Conservation (phyloP, 2,888 invertebrate genomes). For the Melipona bicolor region DNA sequence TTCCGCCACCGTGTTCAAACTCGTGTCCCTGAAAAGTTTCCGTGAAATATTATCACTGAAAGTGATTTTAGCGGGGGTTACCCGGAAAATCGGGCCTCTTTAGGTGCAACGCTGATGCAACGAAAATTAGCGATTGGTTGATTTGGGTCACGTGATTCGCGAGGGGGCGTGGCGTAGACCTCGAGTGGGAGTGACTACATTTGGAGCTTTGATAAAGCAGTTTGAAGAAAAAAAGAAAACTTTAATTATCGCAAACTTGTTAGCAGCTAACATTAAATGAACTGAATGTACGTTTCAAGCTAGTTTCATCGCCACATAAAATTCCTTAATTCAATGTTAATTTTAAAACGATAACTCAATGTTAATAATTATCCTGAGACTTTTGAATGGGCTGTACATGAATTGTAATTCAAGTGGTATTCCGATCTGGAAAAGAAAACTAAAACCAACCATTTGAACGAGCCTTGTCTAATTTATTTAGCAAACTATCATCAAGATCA, state of each 20-base stretch:
- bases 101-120: no score
- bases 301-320: background rate
- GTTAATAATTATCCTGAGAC: background rate
- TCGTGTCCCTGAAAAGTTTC: constrained; percentile 86
- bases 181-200: background rate
- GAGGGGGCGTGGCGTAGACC: no score
- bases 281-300: background rate
- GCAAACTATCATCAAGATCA: background rate
- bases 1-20: constrained; percentile 87
- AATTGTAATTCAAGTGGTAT: background rate
- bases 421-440: background rate
- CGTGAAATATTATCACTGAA: constrained; percentile 23
- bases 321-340: background rate
- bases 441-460: background rate
- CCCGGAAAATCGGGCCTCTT: no score
- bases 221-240: no score
- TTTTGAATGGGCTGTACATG: no score
- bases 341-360: background rate
- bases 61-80: no score
- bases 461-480: background rate
- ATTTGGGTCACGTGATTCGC: no score
- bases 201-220: background rate
- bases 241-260: background rate
- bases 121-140: no score
- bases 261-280: background rate